Evolutionary conservation across 2,113 vertebrate genomes (phyloP), one percentile per base, ranked within the genome.

Genomic region (Tricholaema leucomelas): DNA sequence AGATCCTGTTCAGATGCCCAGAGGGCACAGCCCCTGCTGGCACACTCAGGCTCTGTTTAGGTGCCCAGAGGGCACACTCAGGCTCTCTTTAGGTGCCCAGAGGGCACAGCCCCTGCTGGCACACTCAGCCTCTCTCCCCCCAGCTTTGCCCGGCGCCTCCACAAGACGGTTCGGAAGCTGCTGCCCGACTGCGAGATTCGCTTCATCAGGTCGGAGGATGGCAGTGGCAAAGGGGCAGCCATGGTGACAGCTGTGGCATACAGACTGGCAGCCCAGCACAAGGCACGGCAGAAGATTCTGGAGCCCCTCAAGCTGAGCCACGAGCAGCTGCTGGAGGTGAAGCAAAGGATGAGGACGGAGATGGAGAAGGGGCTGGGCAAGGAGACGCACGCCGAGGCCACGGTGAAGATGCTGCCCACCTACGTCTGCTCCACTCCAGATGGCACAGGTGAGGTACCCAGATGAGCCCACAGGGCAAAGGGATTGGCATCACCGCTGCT

Each of bases 231-330:
- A 81, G 99, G 99, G 3, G 98, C 99, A 0, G 99, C 99, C 86
- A 99, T 99, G 99, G 99, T 99, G 87, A 99, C 99, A 0, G 99
- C 99, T 0, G 99, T 99, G 87, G 99, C 99, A 6, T 98, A 99
- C 91, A 97, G 99, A 6, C 96, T 99, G 77, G 99, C 98, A 0
- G 97, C 98, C 31, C 99, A 99, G 75, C 98, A 98, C 11, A 96
- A 98, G 10, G 98, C 98, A 38, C 97, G 98, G 6, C 98, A 99
- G 97, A 94, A 96, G 42, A 97, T 98, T 23, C 96, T 99, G 21
- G 98, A 98, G 72, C 82, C 97, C 0, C 95, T 99, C 40, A 98
- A 98, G 27, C 96, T 99, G 93, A 98, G 96, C 95, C 97, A 48
- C 0, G 97, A 98, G 78, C 98, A 99, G 96, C 98, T 99, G 76